Conservation (phyloP, 2,888 invertebrate species). For the Ophion slaviceki region DNA sequence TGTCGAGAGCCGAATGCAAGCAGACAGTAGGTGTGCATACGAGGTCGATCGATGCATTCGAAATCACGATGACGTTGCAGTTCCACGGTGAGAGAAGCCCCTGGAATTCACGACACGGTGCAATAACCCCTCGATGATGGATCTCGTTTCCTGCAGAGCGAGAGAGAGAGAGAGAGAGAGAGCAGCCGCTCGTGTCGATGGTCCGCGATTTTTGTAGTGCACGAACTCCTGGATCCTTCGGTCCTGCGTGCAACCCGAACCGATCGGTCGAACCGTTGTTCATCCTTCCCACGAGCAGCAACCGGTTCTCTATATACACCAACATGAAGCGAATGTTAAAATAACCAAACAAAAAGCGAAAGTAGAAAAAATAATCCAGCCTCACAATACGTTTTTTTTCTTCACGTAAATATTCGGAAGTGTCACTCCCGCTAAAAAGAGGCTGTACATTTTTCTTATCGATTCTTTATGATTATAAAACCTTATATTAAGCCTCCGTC, state of each 20-base stretch:
- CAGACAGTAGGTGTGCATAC: background rate
- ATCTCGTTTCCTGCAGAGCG: background rate
- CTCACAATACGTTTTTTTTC: background rate
- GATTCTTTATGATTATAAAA: too few relatives aligned
- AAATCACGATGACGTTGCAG: slow-evolving; percentile 19
- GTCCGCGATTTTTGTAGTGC: background rate
- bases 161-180: background rate
- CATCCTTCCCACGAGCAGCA: background rate
- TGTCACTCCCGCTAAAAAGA: too few relatives aligned
- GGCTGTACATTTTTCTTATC: too few relatives aligned
- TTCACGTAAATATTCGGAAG: too few relatives aligned
- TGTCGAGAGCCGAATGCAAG: background rate
- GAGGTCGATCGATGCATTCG: background rate
- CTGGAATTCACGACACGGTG: slow-evolving; percentile 8
- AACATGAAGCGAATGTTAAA: background rate
- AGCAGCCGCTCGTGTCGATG: background rate
- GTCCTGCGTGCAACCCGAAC: slow-evolving; percentile 13
- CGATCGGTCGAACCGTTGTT: background rate
- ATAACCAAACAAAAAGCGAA: background rate
- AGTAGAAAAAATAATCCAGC: background rate
- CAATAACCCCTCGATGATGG: slow-evolving; percentile 13
- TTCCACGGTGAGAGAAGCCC: background rate
- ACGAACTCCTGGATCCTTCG: background rate
- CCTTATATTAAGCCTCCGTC: too few relatives aligned
- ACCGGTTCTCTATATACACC: background rate